phyloP scores from a whole-genome alignment of 1,140 invertebrate genomes.

The Drosophila carrolli region DNA sequence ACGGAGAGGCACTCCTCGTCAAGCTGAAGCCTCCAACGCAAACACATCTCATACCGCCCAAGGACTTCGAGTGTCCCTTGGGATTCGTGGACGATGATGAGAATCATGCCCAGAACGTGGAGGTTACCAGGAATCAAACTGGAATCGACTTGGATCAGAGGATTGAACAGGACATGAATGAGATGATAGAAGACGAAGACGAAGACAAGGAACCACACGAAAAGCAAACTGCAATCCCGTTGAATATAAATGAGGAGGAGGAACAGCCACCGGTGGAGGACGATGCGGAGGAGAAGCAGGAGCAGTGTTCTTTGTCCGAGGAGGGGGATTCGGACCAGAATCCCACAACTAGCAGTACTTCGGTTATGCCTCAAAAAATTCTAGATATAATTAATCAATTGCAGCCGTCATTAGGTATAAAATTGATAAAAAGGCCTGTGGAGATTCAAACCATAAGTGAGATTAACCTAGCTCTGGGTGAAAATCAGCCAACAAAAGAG shows the following conservation, averaged over 20 bases:
- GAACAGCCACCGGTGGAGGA: background rate
- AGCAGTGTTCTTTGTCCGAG: no score
- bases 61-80: slow-evolving; percentile 53
- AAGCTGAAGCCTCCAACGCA: slow-evolving; percentile 37
- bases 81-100: slow-evolving; percentile 34
- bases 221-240: background rate
- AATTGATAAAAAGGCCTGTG: background rate
- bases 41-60: slow-evolving; percentile 58
- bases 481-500: background rate
- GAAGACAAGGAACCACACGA: background rate
- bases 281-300: background rate
- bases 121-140: background rate
- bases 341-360: background rate
- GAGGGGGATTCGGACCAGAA: background rate
- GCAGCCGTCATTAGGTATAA: slow-evolving; percentile 1
- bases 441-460: no score
- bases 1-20: slow-evolving; percentile 52
- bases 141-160: background rate
- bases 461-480: background rate
- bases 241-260: background rate
- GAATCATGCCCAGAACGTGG: background rate
- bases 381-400: slow-evolving; percentile 2
- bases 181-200: background rate
- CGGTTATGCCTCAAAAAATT: slow-evolving; percentile 4
- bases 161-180: background rate